These are phyloP conservation scores for Lophura swinhoii DNA, from an alignment of 2,797 vertebrate species.

Conservation along the genomic window DNA sequence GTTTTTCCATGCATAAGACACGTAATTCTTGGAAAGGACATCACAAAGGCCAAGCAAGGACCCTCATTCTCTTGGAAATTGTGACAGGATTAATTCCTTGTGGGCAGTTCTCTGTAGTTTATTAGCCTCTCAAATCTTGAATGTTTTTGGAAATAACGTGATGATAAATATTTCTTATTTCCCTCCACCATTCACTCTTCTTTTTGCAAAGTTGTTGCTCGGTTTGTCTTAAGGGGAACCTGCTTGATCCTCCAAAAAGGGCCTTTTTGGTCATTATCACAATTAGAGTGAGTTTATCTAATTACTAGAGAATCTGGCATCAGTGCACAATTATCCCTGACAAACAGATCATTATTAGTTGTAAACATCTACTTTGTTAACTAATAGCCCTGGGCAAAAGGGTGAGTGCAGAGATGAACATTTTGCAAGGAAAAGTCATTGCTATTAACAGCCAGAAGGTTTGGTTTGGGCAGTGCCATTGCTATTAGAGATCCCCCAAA, in stretches of 20 bases:
- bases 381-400: conserved; percentile 53
- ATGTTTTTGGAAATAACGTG: conserved; percentile 17
- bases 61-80: conserved; percentile 19
- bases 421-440: conserved; percentile 50
- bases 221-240: not conserved
- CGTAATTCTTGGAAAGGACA: not conserved
- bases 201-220: not conserved
- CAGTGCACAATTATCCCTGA: conserved; percentile 55
- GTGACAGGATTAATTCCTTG: not conserved
- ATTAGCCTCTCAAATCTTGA: conserved; percentile 4
- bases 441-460: conserved; percentile 34
- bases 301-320: conserved; percentile 47
- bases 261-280: conserved; percentile 12
- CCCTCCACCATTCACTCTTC: not conserved
- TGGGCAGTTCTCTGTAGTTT: not conserved
- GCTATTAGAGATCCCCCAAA: conserved; percentile 39
- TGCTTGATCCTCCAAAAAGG: not conserved
- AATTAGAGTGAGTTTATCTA: conserved; percentile 68
- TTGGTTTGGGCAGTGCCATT: not conserved
- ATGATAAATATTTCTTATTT: not conserved
- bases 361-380: conserved; percentile 69
- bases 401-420: not conserved
- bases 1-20: not conserved
- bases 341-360: conserved; percentile 73
- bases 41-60: conserved; percentile 20